A percentile compares a stretch with the other conserved stretches of the same genome.
phyloP scores from a whole-genome alignment of 2,797 vertebrate genomes.

The Mormyrus hasselquistii region DNA sequence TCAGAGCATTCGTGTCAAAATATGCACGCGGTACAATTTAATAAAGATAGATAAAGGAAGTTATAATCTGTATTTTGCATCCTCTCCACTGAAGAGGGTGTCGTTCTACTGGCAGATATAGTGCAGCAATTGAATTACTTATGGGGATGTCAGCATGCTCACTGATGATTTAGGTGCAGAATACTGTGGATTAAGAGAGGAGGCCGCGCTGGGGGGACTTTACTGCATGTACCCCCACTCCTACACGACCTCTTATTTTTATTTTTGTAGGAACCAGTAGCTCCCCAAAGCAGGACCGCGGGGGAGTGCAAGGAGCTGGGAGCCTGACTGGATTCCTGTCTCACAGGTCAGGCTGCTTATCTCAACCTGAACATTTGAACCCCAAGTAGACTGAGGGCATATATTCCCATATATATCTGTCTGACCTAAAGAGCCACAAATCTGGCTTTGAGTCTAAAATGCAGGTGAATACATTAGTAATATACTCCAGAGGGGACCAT shows the following conservation, averaged over 20 bases:
- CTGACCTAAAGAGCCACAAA: not conserved
- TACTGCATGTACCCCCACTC: slow-evolving; percentile 7
- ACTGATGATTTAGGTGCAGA: not conserved
- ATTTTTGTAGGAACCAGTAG: slow-evolving; percentile 3
- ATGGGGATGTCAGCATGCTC: not conserved
- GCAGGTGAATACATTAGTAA: slow-evolving; percentile 8
- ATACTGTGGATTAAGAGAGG: not conserved
- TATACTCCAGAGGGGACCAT: not conserved
- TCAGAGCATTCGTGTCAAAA: not conserved
- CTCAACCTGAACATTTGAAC: not conserved
- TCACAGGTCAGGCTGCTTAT: not conserved
- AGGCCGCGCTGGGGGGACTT: not conserved
- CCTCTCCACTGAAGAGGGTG: not conserved
- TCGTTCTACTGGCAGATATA: not conserved
- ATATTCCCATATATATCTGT: not conserved
- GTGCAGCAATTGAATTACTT: not conserved
- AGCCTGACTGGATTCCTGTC: not conserved
- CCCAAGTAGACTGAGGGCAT: not conserved
- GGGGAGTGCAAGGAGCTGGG: not conserved
- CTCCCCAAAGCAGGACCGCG: not conserved
- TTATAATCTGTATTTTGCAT: not conserved
- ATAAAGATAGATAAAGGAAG: not conserved
- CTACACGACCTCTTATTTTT: slow-evolving; percentile 9
- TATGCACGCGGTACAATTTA: not conserved
- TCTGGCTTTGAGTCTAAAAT: not conserved